A percentile compares a stretch with the other conserved stretches of the same genome.
These are phyloP conservation scores for Parasteatoda lunata DNA, from an alignment of 2,888 invertebrate species.

Conservation along the genomic window DNA sequence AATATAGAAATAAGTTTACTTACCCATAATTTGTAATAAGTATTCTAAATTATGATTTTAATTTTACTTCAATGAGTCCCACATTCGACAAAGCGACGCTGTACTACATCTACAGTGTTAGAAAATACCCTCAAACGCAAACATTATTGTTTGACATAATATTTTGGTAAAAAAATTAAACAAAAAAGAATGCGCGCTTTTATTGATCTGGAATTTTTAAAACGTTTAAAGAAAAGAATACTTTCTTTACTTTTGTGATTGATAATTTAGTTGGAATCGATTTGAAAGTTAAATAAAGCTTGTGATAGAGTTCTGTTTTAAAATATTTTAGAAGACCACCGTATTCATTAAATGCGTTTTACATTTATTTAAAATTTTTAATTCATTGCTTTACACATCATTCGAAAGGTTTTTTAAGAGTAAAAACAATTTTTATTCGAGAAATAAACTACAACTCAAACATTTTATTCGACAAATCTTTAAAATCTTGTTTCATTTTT, in stretches of 20 bases:
- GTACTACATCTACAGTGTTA: slow-evolving; percentile 69
- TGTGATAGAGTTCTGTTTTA: neutral
- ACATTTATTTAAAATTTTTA: too few relatives aligned
- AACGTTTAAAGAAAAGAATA: neutral
- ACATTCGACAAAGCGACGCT: slow-evolving; percentile 69
- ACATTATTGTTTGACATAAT: slow-evolving; percentile 62
- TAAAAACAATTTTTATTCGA: too few relatives aligned
- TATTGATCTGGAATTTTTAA: slow-evolving; percentile 2
- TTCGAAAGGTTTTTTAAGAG: too few relatives aligned
- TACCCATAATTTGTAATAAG: slow-evolving; percentile 64
- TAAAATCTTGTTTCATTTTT: too few relatives aligned
- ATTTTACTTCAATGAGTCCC: slow-evolving; percentile 66
- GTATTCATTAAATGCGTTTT: neutral
- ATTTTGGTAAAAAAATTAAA: slow-evolving; percentile 36
- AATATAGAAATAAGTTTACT: slow-evolving; percentile 41
- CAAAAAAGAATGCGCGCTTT: slow-evolving; percentile 56
- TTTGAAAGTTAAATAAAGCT: neutral
- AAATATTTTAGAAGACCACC: neutral
- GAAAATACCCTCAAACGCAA: slow-evolving; percentile 68
- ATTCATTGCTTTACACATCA: too few relatives aligned
- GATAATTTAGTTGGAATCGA: neutral
- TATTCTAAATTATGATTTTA: slow-evolving; percentile 68
- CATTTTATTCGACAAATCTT: too few relatives aligned
- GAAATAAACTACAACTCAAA: too few relatives aligned
- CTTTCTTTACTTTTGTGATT: neutral